Evolutionary conservation across 2,797 vertebrate species (phyloP).

Genomic region (Onychomys torridus): DNA sequence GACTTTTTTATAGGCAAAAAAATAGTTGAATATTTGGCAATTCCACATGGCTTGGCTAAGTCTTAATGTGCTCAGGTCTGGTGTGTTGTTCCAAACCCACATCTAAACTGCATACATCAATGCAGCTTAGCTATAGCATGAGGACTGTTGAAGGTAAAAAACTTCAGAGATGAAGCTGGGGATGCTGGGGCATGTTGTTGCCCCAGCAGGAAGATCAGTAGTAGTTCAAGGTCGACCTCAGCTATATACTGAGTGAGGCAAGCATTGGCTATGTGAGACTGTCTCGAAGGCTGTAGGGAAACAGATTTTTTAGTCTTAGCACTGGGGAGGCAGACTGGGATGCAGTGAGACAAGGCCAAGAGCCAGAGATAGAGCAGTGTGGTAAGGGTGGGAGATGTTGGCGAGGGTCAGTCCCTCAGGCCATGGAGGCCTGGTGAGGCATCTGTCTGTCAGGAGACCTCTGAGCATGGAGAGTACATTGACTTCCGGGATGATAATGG

Average conservation of each 20-base stretch:
- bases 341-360: not conserved
- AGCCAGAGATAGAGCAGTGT: not conserved
- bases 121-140: not conserved
- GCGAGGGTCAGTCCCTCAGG: not conserved
- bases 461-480: not conserved
- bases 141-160: not conserved
- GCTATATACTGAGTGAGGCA: not conserved
- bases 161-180: not conserved
- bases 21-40: not conserved
- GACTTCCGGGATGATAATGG: not conserved
- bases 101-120: too few species aligned
- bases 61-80: not conserved
- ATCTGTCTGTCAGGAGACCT: not conserved
- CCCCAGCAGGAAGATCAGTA: not conserved
- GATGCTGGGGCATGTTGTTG: too few species aligned
- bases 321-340: not conserved
- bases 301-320: not conserved
- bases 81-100: not conserved
- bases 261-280: not conserved
- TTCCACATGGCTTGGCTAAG: not conserved
- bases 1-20: not conserved
- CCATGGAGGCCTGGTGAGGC: not conserved
- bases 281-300: not conserved
- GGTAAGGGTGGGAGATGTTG: not conserved
- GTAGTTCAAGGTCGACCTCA: not conserved